Evolutionary conservation across 2,113 vertebrate species (phyloP), one percentile per base, ranked within the genome.

Genomic region (Dissostichus mawsoni): DNA sequence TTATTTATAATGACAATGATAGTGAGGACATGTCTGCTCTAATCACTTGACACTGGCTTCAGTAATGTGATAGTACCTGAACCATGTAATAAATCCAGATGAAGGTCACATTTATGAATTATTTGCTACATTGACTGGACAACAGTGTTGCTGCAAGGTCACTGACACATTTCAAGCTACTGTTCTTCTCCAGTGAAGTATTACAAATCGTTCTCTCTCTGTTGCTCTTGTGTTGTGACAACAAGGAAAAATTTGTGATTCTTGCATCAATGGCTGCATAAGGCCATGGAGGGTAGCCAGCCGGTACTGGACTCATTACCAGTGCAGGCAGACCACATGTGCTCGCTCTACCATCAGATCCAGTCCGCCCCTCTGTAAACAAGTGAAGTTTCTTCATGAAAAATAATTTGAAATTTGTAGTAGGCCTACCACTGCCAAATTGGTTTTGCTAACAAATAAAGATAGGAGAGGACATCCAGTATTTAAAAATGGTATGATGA

Each of bases 241-340:
- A 51, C 44, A 45, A 44, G 41, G n/a, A 72, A 72, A 11, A 47
- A 61, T 67, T 61, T 67, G 47, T 76, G 33, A 73, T 76, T 68
- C 56, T 68, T 72, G 69, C 51, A 48, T 78, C 20, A 64, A 3
- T 78, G 66, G 50, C 33, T 72, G 74, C 52, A 53, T 58, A 29
- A 61, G 76, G 36, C 58, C 55, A 69, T 66, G 36, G 56, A 63
- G 53, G 4, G 45, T 53, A 69, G 56, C 50, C 74, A 71, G 66
- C 41, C 9, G 13, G 2, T 55, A 33, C 55, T 63, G 50, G 51
- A 64, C 13, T 63, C 62, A 57, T 74, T 75, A 74, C 65, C 18
- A 74, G 16, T 55, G 57, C 47, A 56, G 41, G 17, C 17, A 17
- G 50, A 44, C 17, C 62, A 55, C 69, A 72, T 68, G 66, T 75